Evolutionary conservation across 2,888 invertebrate species (phyloP).

Genomic region (Gandaritis pyraliata): DNA sequence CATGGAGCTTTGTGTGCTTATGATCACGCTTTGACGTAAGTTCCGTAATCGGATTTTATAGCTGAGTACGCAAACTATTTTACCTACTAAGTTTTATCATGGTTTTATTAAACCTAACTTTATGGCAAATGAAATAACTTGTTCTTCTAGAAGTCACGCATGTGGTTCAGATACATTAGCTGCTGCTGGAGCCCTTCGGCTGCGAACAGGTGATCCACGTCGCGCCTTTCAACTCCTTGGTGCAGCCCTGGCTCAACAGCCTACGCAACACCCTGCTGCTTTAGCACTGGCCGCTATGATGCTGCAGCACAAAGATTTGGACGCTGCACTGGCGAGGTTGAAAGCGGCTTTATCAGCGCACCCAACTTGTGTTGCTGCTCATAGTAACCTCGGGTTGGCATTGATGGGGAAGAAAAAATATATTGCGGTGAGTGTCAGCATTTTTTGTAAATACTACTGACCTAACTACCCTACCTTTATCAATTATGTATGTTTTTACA

Average conservation of each 20-base stretch:
- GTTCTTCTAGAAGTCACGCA: slow-evolving; percentile 55
- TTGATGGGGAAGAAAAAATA: slow-evolving; percentile 74
- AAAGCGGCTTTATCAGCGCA: slow-evolving; percentile 77
- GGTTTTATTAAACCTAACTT: no score
- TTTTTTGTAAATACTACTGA: not conserved
- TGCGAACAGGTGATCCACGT: slow-evolving; percentile 77
- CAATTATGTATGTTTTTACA: slow-evolving; percentile 38
- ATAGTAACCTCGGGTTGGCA: slow-evolving; percentile 72
- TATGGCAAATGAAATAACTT: no score
- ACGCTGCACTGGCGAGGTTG: slow-evolving; percentile 76
- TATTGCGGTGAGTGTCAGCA: slow-evolving; percentile 64
- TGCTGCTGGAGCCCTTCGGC: slow-evolving; percentile 77
- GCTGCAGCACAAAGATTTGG: slow-evolving; percentile 78
- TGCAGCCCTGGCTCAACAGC: slow-evolving; percentile 78
- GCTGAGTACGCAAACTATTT: no score
- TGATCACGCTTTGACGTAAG: slow-evolving; percentile 89
- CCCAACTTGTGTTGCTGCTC: slow-evolving; percentile 75
- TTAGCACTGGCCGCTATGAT: slow-evolving; percentile 81
- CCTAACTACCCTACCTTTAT: not conserved
- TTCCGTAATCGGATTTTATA: slow-evolving; percentile 35
- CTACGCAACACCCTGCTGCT: slow-evolving; percentile 77
- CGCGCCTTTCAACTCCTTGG: slow-evolving; percentile 83
- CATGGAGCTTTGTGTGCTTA: slow-evolving; percentile 89
- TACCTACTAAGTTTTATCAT: no score
- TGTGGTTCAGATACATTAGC: slow-evolving; percentile 81